phyloP scores from a whole-genome alignment of 1,140 invertebrate genomes.

The Habropoda laboriosa region DNA sequence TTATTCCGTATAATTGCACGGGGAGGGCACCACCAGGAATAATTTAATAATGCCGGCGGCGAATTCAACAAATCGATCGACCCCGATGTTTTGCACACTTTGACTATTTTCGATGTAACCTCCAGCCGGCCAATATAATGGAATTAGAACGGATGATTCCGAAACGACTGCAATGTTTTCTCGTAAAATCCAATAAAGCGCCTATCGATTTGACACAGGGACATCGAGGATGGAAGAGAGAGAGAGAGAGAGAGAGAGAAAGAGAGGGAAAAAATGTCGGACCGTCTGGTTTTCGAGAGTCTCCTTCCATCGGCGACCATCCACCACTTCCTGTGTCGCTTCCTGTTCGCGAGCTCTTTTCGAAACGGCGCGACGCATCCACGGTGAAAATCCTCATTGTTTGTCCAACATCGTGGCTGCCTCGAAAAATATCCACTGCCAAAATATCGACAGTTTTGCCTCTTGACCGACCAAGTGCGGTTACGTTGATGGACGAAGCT shows the following conservation, averaged over 20 bases:
- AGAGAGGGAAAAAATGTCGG: conserved; percentile 5
- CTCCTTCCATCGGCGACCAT: not conserved
- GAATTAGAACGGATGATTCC: conserved; percentile 59
- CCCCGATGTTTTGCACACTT: conserved; percentile 3
- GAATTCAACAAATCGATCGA: conserved; percentile 28
- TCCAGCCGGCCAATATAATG: conserved; percentile 39
- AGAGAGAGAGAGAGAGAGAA: not conserved
- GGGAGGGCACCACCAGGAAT: conserved; percentile 43
- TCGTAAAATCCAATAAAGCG: conserved; percentile 32
- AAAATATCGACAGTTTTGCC: conserved; percentile 4
- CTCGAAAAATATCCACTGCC: conserved; percentile 5
- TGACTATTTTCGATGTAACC: conserved; percentile 19
- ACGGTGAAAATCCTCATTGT: conserved; percentile 17
- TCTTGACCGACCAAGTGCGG: not conserved
- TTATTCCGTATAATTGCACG: conserved; percentile 52
- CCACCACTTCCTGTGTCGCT: conserved; percentile 3
- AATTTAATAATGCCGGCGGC: conserved; percentile 54
- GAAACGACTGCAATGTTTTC: conserved; percentile 42
- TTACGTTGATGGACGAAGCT: conserved; percentile 1
- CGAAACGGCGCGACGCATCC: conserved; percentile 10
- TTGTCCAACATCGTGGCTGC: not conserved
- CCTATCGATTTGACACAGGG: conserved; percentile 14
- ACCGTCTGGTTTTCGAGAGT: conserved; percentile 27
- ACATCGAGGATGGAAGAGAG: not conserved
- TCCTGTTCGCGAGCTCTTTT: not conserved